Evolutionary conservation across 2,888 invertebrate genomes (phyloP), one percentile per base, ranked within the genome.

Genomic region (Chrysina gloriosa): DNA sequence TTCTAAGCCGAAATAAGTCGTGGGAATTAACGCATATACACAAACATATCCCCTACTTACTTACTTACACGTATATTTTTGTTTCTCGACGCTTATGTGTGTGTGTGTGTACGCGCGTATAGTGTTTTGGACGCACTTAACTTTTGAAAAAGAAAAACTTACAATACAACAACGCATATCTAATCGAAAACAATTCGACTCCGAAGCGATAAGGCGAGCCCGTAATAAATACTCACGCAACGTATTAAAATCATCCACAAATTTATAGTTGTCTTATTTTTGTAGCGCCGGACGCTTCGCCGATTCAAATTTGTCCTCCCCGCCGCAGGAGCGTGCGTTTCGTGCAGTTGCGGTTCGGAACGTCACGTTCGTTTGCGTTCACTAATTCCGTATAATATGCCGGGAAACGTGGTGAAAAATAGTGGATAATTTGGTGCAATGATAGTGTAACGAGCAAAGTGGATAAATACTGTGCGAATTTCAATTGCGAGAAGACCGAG

Each of bases 221-320:
- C 23, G 23, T 47, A 47, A 47, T 47, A 47, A 47, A 47, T 23
- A 47, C n/a, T n/a, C n/a, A n/a, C 47, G n/a, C 47, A 47, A 21
- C 23, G 19, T 21, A 21, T 23, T 47, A 47, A 47, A 19, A 47
- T 47, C 47, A 47, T 6, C 45, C 5, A 45, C 21, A 47, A 47
- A 21, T 23, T 23, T 7, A 47, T 4, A 47, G 3, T 6, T 47
- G 21, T 47, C 47, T 47, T 47, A 47, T 47, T 47, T 47, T 47
- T 47, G 47, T 23, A 23, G 19, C 23, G 7, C 23, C 7, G 2
- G 11, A 2, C 2, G 34, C 7, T 34, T 47, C 23, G 3, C 6
- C 23, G 47, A 21, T 19, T 47, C 47, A 14, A 21, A 21, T 6
- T 6, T 36, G 36, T 36, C 11, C 14, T 36, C 9, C n/a, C 36